Evolutionary conservation across 1,140 invertebrate species (phyloP), one percentile per base, ranked within the genome.

Genomic region (Aphaenogaster floridana): DNA sequence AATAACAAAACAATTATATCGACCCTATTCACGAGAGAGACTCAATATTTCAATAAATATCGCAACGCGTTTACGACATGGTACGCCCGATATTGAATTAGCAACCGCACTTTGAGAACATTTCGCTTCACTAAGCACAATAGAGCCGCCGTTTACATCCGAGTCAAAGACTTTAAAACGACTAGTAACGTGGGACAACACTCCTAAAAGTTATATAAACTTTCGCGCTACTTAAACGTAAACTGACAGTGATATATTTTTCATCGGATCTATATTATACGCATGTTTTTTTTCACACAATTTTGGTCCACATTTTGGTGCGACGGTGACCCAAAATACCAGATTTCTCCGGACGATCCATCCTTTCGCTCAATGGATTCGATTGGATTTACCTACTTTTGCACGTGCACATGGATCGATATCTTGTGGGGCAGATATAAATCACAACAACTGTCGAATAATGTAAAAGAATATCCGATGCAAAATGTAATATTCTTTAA

Each of bases 371-470:
- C 21, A 8, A 17, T 8, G 71, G 50, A 54, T 74, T 36, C 48
- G 52, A 74, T 72, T 72, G 36, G 71, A 74, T 74, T 74, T 74
- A 54, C 71, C 50, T 54, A 74, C 71, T 74, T 54, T 74, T 54
- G 48, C 48, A 54, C 50, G 71, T 36, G 28, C 71, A 34, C 7
- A n/a, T n/a, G 21, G 54, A 36, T 54, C 17, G 45, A 17, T n/a
- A 15, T 74, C 8, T 9, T 17, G 3, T 7, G 50, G 15, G 8
- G 8, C 28, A 36, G 34, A 17, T 17, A 39, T 54, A 54, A 6
- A 17, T 52, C 15, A 36, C 21, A 57, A 68, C 17, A 48, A 9
- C 36, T 64, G 21, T 61, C 11, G 61, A 64, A 34, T 36, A 64
- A 36, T 61, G 4, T 28, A 64, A 36, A 36, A 64, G 61, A 36